These are phyloP conservation scores for Lamellibrachia columna DNA, from an alignment of 2,888 invertebrate species.

Conservation along the genomic window DNA sequence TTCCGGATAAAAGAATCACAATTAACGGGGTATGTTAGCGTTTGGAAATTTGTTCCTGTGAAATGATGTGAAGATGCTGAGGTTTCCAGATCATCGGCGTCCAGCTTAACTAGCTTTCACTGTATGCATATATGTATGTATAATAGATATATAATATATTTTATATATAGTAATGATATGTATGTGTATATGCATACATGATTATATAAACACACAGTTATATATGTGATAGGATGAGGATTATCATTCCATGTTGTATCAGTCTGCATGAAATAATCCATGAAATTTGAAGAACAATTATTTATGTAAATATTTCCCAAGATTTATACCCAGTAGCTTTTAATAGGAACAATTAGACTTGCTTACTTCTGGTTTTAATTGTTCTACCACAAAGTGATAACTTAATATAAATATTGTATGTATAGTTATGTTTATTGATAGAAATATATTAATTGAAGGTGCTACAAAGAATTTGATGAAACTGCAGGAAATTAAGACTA, in stretches of 20 bases:
- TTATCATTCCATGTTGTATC: slow-evolving; percentile 11
- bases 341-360: not conserved
- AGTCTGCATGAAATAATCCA: slow-evolving; percentile 3
- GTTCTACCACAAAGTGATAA: not conserved
- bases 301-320: not conserved
- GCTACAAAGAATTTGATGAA: not conserved
- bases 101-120: too few relatives aligned
- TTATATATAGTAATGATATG: not conserved
- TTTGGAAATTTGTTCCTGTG: too few relatives aligned
- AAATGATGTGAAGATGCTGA: too few relatives aligned
- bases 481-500: not conserved
- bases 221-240: not conserved
- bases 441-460: not conserved
- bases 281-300: not conserved
- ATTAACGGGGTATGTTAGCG: too few relatives aligned
- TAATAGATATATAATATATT: not conserved
- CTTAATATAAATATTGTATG: not conserved
- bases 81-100: too few relatives aligned
- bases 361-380: not conserved
- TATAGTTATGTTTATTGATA: not conserved
- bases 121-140: not conserved
- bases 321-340: not conserved
- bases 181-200: not conserved
- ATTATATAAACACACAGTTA: not conserved
- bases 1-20: too few relatives aligned